A percentile compares a stretch with the other conserved stretches of the same genome.
These are phyloP conservation scores for Cryptocheilus praepositus DNA, from an alignment of 2,888 invertebrate genomes.

Conservation along the genomic window DNA sequence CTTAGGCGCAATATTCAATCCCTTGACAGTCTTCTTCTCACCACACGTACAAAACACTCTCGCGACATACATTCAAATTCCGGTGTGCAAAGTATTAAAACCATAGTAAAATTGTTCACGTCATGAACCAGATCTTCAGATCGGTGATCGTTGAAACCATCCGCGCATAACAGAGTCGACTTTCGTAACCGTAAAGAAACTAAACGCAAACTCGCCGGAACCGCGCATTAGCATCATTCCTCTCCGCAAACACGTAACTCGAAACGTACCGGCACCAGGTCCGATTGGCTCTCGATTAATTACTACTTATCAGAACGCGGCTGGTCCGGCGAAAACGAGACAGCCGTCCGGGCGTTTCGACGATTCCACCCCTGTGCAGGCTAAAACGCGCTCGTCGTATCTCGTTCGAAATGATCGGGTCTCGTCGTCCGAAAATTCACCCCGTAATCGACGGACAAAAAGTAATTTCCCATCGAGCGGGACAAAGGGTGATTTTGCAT, in stretches of 20 bases:
- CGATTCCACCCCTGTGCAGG: slow-evolving; percentile 12
- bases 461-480: slow-evolving; percentile 73
- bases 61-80: too few relatives aligned
- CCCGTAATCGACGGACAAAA: slow-evolving; percentile 73
- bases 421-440: slow-evolving; percentile 69
- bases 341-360: slow-evolving; percentile 26
- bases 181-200: too few relatives aligned
- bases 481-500: slow-evolving; percentile 74
- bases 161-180: too few relatives aligned
- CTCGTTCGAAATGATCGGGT: slow-evolving; percentile 66
- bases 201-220: too few relatives aligned
- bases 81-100: too few relatives aligned
- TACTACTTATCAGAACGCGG: slow-evolving; percentile 27
- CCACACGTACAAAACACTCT: too few relatives aligned
- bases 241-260: neutral
- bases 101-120: too few relatives aligned
- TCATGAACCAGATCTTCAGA: too few relatives aligned
- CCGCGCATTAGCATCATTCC: too few relatives aligned
- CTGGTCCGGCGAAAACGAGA: slow-evolving; percentile 14
- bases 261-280: neutral
- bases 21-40: too few relatives aligned
- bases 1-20: too few relatives aligned
- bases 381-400: slow-evolving; percentile 41
- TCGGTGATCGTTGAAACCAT: too few relatives aligned
- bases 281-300: slow-evolving; percentile 31